These are phyloP conservation scores for Macrosteles quadrilineatus DNA, from an alignment of 1,140 invertebrate species.

Conservation along the genomic window DNA sequence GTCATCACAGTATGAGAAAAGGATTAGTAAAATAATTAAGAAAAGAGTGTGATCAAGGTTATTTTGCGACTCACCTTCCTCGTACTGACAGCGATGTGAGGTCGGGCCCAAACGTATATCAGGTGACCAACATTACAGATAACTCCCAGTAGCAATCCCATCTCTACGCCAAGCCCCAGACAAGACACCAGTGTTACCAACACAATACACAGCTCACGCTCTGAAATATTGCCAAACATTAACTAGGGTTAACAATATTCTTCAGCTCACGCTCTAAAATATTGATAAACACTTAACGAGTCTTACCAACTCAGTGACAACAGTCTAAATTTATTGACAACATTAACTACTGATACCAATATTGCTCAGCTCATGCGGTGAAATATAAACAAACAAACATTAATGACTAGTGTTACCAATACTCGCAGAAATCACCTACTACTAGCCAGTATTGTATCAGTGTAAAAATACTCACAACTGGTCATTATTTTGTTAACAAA, in stretches of 20 bases:
- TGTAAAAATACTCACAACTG: no score
- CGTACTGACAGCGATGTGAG: constrained; percentile 48
- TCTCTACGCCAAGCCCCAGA: constrained; percentile 62
- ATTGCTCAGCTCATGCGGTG: not conserved
- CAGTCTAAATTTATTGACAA: not conserved
- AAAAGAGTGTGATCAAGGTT: not conserved
- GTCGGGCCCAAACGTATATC: constrained; percentile 57
- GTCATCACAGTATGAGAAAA: not conserved
- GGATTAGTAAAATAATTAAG: not conserved
- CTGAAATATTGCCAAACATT: constrained; percentile 51
- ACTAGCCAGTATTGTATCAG: no score
- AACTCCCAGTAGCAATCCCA: constrained; percentile 68
- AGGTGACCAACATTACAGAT: constrained; percentile 60
- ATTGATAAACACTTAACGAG: not conserved
- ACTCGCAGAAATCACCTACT: no score
- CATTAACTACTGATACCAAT: not conserved
- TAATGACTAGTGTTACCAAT: no score
- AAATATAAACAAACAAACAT: no score
- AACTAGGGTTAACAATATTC: not conserved
- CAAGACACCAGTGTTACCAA: constrained; percentile 61
- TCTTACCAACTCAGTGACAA: not conserved
- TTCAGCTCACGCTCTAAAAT: not conserved
- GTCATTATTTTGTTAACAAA: no score
- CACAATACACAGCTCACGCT: constrained; percentile 60
- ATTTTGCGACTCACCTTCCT: constrained; percentile 48